Conservation (phyloP, 2,888 invertebrate species). For the Erebia ligea region DNA sequence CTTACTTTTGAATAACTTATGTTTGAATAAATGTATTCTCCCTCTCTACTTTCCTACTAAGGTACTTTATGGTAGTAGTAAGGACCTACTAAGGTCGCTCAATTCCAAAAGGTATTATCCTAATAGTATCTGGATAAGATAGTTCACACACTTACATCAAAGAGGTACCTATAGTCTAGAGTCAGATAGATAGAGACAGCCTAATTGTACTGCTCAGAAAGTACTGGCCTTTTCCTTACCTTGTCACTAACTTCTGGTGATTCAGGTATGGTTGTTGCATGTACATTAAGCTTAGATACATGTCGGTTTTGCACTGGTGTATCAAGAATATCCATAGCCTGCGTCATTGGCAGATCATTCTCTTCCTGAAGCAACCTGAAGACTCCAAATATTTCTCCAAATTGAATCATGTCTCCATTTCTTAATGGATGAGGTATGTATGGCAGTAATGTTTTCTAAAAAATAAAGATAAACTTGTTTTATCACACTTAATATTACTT, state of each 20-base stretch:
- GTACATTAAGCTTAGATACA: constrained; percentile 52
- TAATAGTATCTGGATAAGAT: no score
- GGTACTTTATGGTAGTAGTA: no score
- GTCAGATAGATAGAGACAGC: no score
- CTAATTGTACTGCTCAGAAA: background rate
- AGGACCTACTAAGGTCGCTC: no score
- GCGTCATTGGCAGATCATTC: constrained; percentile 69
- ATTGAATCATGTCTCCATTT: constrained; percentile 71
- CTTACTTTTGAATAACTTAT: no score
- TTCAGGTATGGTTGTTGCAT: constrained; percentile 64
- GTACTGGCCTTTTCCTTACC: constrained; percentile 49
- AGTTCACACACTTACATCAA: no score
- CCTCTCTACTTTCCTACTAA: no score
- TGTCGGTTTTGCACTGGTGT: constrained; percentile 57
- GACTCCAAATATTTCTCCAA: constrained; percentile 71
- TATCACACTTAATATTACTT: background rate
- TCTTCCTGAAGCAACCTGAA: constrained; percentile 67
- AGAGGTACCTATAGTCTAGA: no score
- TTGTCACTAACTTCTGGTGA: constrained; percentile 75
- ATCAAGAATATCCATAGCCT: constrained; percentile 68
- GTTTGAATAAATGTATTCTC: no score
- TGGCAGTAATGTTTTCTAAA: constrained; percentile 64
- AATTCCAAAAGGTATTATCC: no score
- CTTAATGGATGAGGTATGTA: constrained; percentile 65
- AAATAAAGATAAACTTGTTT: constrained; percentile 29